Evolutionary conservation across 2,888 invertebrate genomes (phyloP), one percentile per base, ranked within the genome.

Genomic region (Drosophila peninsularis): DNA sequence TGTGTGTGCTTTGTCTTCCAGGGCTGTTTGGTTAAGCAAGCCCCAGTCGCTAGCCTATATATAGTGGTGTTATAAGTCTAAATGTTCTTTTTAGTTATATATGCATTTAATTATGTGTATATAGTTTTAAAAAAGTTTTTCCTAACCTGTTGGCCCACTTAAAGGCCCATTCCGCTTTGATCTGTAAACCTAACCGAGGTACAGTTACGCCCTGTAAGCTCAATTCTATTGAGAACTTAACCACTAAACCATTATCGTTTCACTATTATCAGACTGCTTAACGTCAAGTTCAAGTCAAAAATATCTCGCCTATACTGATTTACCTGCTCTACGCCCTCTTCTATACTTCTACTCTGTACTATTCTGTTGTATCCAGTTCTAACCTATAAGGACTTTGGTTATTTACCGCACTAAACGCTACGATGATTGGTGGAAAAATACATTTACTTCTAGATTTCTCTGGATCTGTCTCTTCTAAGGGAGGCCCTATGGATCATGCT

Each of bases 311-410:
- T 53, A 47, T 50, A 65, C 60, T 70, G 21, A 14, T 27, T 19
- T 30, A 55, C n/a, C 71, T 72, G 61, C 54, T 56, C 41, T 19
- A 54, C 19, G 27, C 27, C 21, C 10, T 42, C 19, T 27, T 19
- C 7, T 32, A 32, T 34, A 27, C 30, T 32, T n/a, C 52, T 68
- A 53, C 27, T 63, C 17, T 57, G 47, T 53, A 34, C 47, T 54
- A 14, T 13, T 47, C 47, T 61, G 45, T 44, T 70, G 47, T 62
- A 47, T 63, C 63, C 63, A 66, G 61, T 53, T 68, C 69, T 87
- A 84, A 88, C 75, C 84, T 89, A 89, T 89, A 89, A 87, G 90
- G 90, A 90, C 88, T 89, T 89, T 89, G 88, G 88, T 89, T 90
- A 73, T 75, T 90, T 84, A 74, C 78, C 85, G 85, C 82, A 79